Conservation (phyloP, 1,140 invertebrate species). For the Cryptotermes secundus region DNA sequence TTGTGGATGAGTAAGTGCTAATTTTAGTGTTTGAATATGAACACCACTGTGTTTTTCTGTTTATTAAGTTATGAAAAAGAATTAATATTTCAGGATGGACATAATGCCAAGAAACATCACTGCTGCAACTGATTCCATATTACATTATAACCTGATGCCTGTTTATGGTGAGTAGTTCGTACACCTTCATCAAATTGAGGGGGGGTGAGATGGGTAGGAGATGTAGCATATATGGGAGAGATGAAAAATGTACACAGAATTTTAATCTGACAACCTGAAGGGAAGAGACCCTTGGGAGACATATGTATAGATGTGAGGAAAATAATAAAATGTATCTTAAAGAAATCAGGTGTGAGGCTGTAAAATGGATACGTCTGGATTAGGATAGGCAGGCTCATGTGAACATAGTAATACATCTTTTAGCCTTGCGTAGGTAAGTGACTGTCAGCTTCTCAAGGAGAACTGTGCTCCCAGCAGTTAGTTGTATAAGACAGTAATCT, state of each 20-base stretch:
- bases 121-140: slow-evolving; percentile 70
- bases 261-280: not conserved
- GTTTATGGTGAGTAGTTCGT: slow-evolving; percentile 68
- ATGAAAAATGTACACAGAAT: too few relatives aligned
- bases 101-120: slow-evolving; percentile 85
- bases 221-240: too few relatives aligned
- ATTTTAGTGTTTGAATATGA: slow-evolving; percentile 10
- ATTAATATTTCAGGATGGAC: slow-evolving; percentile 67
- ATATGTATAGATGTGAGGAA: not conserved
- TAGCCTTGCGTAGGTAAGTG: too few relatives aligned
- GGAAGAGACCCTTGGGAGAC: not conserved
- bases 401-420: too few relatives aligned
- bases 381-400: too few relatives aligned
- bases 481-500: too few relatives aligned
- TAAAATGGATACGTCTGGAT: not conserved
- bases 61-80: not conserved
- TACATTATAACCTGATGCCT: slow-evolving; percentile 93
- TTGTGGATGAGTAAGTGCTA: slow-evolving; percentile 81
- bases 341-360: too few relatives aligned
- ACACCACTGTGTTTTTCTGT: not conserved
- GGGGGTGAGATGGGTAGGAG: too few relatives aligned
- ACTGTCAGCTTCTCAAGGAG: too few relatives aligned
- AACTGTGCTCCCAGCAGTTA: too few relatives aligned
- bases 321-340: not conserved
- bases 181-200: too few relatives aligned